A percentile compares a stretch with the other conserved stretches of the same genome.
Conservation (phyloP, 1,140 invertebrate genomes). For the Mactra quadrangularis region DNA sequence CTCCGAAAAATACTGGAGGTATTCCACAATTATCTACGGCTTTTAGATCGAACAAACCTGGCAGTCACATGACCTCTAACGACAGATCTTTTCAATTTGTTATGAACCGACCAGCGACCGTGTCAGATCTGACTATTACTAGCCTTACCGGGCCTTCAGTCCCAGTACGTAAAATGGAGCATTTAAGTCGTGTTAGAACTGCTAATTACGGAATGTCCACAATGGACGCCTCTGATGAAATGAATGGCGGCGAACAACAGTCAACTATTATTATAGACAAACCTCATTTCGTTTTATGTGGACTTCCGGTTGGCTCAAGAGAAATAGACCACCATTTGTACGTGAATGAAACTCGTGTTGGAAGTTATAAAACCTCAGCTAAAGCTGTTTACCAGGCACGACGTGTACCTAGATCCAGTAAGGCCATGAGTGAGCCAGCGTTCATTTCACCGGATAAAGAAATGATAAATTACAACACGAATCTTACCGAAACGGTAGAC, state of each 20-base stretch:
- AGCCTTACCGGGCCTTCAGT: conserved; percentile 25
- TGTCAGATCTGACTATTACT: conserved; percentile 7
- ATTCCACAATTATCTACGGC: neutral
- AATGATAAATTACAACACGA: conserved; percentile 23
- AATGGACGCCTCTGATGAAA: conserved; percentile 35
- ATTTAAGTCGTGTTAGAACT: conserved; percentile 41
- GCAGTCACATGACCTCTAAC: neutral
- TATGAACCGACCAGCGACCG: neutral
- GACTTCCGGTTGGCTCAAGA: conserved; percentile 52
- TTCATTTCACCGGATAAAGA: conserved; percentile 8
- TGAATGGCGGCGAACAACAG: neutral
- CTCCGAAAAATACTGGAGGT: conserved; percentile 22
- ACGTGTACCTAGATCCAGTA: conserved; percentile 27
- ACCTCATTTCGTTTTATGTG: conserved; percentile 60
- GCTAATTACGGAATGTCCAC: conserved; percentile 57
- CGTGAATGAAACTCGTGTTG: conserved; percentile 53
- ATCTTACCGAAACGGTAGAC: conserved; percentile 5
- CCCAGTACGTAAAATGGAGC: conserved; percentile 52
- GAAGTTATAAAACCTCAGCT: conserved; percentile 57
- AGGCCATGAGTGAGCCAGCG: conserved; percentile 10
- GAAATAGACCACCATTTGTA: conserved; percentile 57
- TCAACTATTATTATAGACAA: conserved; percentile 42
- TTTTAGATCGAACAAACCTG: neutral
- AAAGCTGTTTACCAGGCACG: conserved; percentile 44
- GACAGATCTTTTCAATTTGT: conserved; percentile 44